phyloP scores from a whole-genome alignment of 2,888 invertebrate species.

The Dasypogon diadema region DNA sequence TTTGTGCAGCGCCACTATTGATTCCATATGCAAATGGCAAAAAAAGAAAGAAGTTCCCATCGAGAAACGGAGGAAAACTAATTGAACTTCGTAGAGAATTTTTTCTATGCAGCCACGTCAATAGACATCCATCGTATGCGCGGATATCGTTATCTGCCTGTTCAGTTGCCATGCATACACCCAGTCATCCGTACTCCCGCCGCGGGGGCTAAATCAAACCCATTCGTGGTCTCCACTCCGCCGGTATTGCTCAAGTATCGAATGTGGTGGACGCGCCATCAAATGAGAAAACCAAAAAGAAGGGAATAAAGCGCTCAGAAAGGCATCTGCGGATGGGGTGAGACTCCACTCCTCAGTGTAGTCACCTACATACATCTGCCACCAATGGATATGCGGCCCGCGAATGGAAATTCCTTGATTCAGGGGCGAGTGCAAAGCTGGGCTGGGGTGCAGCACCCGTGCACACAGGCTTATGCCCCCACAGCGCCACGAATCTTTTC shows the following conservation, averaged over 20 bases:
- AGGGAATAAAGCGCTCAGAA: constrained; percentile 42
- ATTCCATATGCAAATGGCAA: constrained; percentile 45
- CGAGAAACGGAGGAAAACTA: constrained; percentile 51
- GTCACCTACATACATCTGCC: constrained; percentile 44
- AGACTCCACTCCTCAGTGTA: constrained; percentile 5
- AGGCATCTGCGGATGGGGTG: not conserved
- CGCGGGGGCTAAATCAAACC: constrained; percentile 24
- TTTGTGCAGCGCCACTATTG: constrained; percentile 35
- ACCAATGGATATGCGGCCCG: constrained; percentile 51
- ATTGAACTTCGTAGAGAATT: constrained; percentile 55
- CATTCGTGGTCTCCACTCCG: constrained; percentile 29
- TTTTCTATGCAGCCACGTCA: constrained; percentile 51
- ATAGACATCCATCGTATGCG: constrained; percentile 54
- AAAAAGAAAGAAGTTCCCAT: constrained; percentile 43
- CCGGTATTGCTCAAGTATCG: constrained; percentile 44
- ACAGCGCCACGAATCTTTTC: constrained; percentile 28
- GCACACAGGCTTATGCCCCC: constrained; percentile 12
- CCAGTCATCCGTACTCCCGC: not conserved
- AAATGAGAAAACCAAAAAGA: constrained; percentile 45
- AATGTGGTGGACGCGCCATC: constrained; percentile 46
- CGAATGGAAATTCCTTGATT: constrained; percentile 53
- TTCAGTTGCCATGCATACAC: constrained; percentile 36
- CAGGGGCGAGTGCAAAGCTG: constrained; percentile 20
- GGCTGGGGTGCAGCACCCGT: constrained; percentile 26
- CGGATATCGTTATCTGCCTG: constrained; percentile 42